Evolutionary conservation across 1,140 invertebrate genomes (phyloP), one percentile per base, ranked within the genome.

Genomic region (Euura lappo): DNA sequence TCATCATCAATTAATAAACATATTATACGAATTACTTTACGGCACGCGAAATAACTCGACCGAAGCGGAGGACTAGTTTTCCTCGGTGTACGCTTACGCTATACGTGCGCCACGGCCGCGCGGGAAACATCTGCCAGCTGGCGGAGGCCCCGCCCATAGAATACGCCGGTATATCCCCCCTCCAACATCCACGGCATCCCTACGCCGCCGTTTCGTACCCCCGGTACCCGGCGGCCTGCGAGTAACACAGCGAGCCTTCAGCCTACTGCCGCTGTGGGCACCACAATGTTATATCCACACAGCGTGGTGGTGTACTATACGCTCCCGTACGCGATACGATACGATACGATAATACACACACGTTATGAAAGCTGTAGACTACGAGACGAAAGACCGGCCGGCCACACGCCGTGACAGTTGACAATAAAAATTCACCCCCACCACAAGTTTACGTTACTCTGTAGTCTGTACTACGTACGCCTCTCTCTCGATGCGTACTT

Each of bases 91-190:
- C 80, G 74, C 80, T 79, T 79, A 81, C 79, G 80, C 79, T 78
- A 80, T 80, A 85, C 80, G 81, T 78, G 81, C 75, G 79, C 72
- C 75, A 77, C 78, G 81, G 80, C 81, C 82, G 81, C 82, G 81
- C 84, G 85, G 84, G 87, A 86, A 87, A 88, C 89, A 89, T 90
- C 89, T 90, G 88, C 89, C 89, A 90, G 89, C 89, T 90, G 89
- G 85, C 84, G 74, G 73, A 82, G 76, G 83, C 87, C 85, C 86
- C 88, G 87, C 88, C 87, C 80, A 83, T 83, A 77, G 77, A 82
- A 79, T 79, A 74, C 64, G 47, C 45, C 69, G 47, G 73, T 44
- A 42, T 65, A 65, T 44, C 68, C 68, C 46, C 73, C 67, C 68
- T 64, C 47, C 4, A 46, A 7, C 43, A 45, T 46, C 47, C 43